Base-by-base conservation (phyloP, 2,797 vertebrate species). In the Falco berigora region DNA sequence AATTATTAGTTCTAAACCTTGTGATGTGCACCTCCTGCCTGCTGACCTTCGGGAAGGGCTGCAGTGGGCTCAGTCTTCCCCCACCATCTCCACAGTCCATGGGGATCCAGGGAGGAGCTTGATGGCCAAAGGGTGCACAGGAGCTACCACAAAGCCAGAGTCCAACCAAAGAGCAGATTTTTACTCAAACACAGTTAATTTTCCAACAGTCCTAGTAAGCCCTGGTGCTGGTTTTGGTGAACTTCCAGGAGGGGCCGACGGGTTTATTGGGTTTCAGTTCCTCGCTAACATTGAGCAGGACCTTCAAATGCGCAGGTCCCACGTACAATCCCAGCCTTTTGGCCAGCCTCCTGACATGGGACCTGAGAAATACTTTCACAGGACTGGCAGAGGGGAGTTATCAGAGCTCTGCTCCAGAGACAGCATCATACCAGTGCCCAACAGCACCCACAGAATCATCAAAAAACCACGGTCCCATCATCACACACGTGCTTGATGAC, bases 271-370 rank as follows among this genome's bases (percentile, higher is more conserved):
- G 13, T 62, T 96, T 23, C 19, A 10, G 17, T 27, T 86, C 52
- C 34, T 62, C 8, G 1, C 34, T 5, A 8, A 47, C 8, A 4
- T 0, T 30, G 12, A 86, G 14, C 15, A 32, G 28, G 34, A 27
- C 46, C 38, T 58, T 76, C 75, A 92, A 56, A 61, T 10, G 3
- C 2, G 5, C 5, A 61, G 22, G 19, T 79, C 30, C 58, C 4
- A 0, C 0, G 0, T 2, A 1, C 27, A 28, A 4, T 7, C 8
- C 14, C 52, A 66, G 52, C 18, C 34, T 92, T 6, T 46, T 10
- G 1, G 53, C 32, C 4, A 1, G 49, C 22, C 5, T 62, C 36
- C 53, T 68, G 30, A 52, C 4, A 2, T 0, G 3, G 24, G 10
- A 76, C 77, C n/a, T 28, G 44, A 49, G 32, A 77, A 87, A 81